phyloP scores from a whole-genome alignment of 2,797 vertebrate species.

The Diceros bicornis region DNA sequence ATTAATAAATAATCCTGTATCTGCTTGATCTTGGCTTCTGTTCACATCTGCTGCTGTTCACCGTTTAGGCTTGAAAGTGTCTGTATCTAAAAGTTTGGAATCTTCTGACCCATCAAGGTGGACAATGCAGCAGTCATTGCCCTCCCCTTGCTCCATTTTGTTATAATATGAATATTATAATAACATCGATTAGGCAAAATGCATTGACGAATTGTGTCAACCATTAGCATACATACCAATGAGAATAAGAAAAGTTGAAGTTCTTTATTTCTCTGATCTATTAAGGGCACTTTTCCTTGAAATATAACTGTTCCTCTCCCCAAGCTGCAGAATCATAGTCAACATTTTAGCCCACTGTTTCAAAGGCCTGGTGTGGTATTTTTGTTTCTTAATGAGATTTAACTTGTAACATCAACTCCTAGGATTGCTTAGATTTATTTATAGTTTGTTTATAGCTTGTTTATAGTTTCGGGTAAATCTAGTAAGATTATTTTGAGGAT shows the following conservation, averaged over 20 bases:
- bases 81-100: slow-evolving; percentile 24
- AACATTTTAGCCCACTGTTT: not conserved
- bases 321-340: not conserved
- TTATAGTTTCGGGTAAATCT: not conserved
- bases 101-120: not conserved
- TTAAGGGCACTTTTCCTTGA: not conserved
- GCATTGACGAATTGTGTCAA: not conserved
- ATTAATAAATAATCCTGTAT: not conserved
- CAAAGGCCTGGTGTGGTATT: not conserved
- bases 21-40: not conserved
- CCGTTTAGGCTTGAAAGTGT: slow-evolving; percentile 1
- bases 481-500: not conserved
- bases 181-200: not conserved
- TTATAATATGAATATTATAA: slow-evolving; percentile 6
- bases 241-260: not conserved
- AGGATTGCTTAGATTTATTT: not conserved
- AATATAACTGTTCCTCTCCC: not conserved
- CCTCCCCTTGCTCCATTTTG: not conserved
- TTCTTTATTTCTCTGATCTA: not conserved
- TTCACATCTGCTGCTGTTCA: not conserved
- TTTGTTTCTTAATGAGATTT: slow-evolving; percentile 34
- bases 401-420: not conserved
- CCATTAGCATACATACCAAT: not conserved
- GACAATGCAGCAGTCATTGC: not conserved
- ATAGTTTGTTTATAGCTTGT: not conserved